These are phyloP conservation scores for Turnix velox DNA, from an alignment of 2,113 vertebrate genomes.

Conservation along the genomic window DNA sequence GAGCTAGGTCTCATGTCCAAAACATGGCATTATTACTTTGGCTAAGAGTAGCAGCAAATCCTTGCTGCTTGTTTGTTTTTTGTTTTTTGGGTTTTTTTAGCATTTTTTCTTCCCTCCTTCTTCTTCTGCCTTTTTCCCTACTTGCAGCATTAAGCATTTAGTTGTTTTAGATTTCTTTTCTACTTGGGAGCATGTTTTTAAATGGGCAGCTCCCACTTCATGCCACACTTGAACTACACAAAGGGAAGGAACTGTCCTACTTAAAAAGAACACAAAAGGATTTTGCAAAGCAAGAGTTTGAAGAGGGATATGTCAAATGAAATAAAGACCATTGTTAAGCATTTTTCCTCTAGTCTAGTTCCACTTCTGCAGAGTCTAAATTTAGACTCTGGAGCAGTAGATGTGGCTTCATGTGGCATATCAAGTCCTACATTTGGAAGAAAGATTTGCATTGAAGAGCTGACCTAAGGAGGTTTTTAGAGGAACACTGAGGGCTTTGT, in stretches of 20 bases:
- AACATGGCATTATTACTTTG: not conserved
- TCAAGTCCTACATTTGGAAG: not conserved
- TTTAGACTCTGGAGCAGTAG: slow-evolving; percentile 4
- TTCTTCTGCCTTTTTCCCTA: not conserved
- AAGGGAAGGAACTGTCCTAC: not conserved
- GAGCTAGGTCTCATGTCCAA: not conserved
- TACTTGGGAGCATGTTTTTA: not conserved
- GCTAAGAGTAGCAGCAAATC: not conserved
- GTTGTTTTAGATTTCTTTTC: not conserved
- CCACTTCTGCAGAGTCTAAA: slow-evolving; percentile 35
- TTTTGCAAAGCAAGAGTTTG: not conserved
- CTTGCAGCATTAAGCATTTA: not conserved
- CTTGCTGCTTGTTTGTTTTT: not conserved
- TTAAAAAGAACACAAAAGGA: slow-evolving; percentile 5
- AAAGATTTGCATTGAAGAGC: not conserved
- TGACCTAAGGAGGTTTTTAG: not conserved
- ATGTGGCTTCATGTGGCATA: not conserved
- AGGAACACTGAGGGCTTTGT: not conserved
- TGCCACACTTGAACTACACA: not conserved
- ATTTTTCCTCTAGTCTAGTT: not conserved
- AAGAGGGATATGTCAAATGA: slow-evolving; percentile 36
- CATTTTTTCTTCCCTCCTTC: not conserved
- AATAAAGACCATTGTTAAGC: slow-evolving; percentile 18
- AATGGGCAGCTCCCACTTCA: not conserved
- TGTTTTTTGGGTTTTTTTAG: not conserved